Base-by-base conservation (phyloP, 2,888 invertebrate genomes). In the Micoletzkya japonica region DNA sequence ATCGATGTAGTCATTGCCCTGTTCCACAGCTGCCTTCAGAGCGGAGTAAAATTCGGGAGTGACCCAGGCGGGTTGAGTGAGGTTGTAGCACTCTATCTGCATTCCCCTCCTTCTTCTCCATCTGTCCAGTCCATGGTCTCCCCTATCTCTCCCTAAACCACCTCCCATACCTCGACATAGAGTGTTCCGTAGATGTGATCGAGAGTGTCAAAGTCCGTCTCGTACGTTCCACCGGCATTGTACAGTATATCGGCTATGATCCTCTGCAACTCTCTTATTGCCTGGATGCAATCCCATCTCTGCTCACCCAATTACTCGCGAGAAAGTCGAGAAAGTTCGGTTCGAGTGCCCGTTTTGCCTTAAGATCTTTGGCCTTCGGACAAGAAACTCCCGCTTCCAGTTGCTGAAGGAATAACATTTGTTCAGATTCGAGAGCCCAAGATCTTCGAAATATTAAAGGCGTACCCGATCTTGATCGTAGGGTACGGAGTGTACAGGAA, bases 301-400 rank as follows among this genome's bases (percentile, higher is more conserved):
- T 32, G 10, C 36, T 14, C 4, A 66, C 64, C 64, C 64, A 66
- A 54, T 66, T 66, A 4, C 28, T 37, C 2, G 64, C 64, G 54
- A 66, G 34, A 30, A 66, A 66, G 30, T 66, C 39, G 34, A 37
- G 64, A 32, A 66, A 66, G 1, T 36, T 3, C 20, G 36, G 36
- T 30, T 66, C 28, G 6, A 37, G 52, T 26, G 34, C 64, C 54
- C 64, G n/a, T n/a, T n/a, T n/a, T n/a, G n/a, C n/a, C n/a, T n/a
- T n/a, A n/a, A n/a, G n/a, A n/a, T n/a, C n/a, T n/a, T n/a, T n/a
- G n/a, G 54, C 66, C n/a, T 37, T 34, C 17, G 66, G 66, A 39
- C 66, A 66, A n/a, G 44, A 50, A 10, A 44, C 63, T 63, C 63
- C 63, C 44, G 63, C 63, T 50, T 63, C 63, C 44, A 63, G 36